Base-by-base conservation (phyloP, 2,797 vertebrate species). In the Ptychobarbus kaznakovi region DNA sequence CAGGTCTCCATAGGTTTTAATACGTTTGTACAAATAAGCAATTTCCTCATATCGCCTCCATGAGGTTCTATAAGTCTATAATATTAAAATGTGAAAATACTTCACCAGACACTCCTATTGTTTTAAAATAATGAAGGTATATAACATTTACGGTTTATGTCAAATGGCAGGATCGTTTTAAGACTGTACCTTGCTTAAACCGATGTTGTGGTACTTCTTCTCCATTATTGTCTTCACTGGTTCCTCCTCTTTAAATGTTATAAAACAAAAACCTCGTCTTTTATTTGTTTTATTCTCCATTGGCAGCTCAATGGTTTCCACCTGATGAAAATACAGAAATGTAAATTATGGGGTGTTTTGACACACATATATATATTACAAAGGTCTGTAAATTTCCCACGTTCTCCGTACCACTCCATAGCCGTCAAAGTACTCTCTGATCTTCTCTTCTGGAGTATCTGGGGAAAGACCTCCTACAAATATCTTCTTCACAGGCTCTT, bases 201-300 rank as follows among this genome's bases (percentile, higher is more conserved):
- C 98, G 82, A 99, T 97, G 82, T 99, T 99, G 92, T 99, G 98
- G 90, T 98, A 99, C 92, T 99, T 99, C 91, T 99, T 99, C 93
- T 99, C 97, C 97, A 99, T 99, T 90, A 99, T 98, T 89, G 94
- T 97, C 93, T 99, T 99, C 56, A 99, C 98, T 44, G 97, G 96
- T 13, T 99, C 98, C 87, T 99, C 98, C 75, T 99, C 98, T 92
- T 96, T 98, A 92, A 99, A 99, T 3, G 98, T 99, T 91, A 99
- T 98, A 93, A 99, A 99, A 94, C 98, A 99, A 95, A 99, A 99
- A 32, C 98, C 98, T 93, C 98, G 96, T 61, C 98, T 95, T 93
- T 99, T 99, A 93, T 99, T 99, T 16, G 98, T 98, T 94, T 99
- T 99, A 93, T 97, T 99, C 93, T 99, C 98, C 98, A 99, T 99